These are phyloP conservation scores for Pimpla rufipes DNA, from an alignment of 2,888 invertebrate species.

Conservation along the genomic window DNA sequence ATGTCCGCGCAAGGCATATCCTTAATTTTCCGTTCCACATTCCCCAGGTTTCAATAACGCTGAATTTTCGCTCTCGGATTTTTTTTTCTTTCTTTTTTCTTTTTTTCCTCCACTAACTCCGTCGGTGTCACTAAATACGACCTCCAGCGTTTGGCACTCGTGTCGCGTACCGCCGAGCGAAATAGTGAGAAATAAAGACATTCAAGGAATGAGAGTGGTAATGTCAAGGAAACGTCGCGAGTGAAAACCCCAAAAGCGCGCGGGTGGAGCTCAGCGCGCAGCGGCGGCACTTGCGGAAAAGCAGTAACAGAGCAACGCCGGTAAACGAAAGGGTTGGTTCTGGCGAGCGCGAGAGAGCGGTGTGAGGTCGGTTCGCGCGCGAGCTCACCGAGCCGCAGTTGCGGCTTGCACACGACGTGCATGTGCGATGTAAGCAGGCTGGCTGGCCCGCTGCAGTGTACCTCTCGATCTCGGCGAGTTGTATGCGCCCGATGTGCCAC, in stretches of 20 bases:
- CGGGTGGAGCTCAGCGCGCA: neutral
- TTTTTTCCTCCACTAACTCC: neutral
- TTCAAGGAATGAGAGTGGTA: conserved; percentile 20
- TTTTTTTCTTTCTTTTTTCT: neutral
- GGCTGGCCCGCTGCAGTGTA: conserved; percentile 9
- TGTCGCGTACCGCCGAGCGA: neutral
- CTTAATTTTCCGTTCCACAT: too few relatives aligned
- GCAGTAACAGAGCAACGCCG: conserved; percentile 11
- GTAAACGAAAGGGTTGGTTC: conserved; percentile 40
- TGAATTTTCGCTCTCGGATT: neutral
- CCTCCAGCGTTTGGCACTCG: neutral
- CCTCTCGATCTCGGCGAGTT: conserved; percentile 24
- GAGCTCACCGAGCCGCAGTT: conserved; percentile 60
- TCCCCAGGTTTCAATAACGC: too few relatives aligned
- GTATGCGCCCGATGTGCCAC: conserved; percentile 7
- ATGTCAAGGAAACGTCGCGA: conserved; percentile 7
- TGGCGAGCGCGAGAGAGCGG: conserved; percentile 43
- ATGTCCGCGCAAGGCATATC: too few relatives aligned
- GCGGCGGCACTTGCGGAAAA: conserved; percentile 24
- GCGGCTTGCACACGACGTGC: conserved; percentile 63
- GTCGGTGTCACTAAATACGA: neutral
- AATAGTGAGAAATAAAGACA: conserved; percentile 21
- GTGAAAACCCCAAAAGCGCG: conserved; percentile 40
- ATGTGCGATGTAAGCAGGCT: conserved; percentile 63
- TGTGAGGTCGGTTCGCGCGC: conserved; percentile 46